These are phyloP conservation scores for Lithophane ornitopus DNA, from an alignment of 2,888 invertebrate genomes.

Conservation along the genomic window DNA sequence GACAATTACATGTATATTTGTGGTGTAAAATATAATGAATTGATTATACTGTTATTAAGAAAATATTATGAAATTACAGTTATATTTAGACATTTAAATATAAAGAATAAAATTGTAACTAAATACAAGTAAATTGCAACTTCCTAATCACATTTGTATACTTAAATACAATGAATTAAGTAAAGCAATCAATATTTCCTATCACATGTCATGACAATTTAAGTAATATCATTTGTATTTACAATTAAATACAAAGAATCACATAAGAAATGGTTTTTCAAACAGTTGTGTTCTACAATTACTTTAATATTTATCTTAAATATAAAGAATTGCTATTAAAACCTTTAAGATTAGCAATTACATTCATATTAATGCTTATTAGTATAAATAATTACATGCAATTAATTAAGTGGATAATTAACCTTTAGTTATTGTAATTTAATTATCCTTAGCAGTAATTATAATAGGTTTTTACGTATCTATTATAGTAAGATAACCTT, in stretches of 20 bases:
- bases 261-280: constrained; percentile 16
- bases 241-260: constrained; percentile 53
- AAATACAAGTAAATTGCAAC: constrained; percentile 12
- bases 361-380: constrained; percentile 50
- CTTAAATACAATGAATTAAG: constrained; percentile 35
- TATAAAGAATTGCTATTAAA: constrained; percentile 41
- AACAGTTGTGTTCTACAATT: constrained; percentile 19
- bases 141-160: constrained; percentile 26
- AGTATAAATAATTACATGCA: constrained; percentile 58
- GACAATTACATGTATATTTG: constrained; percentile 49
- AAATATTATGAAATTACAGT: constrained; percentile 23
- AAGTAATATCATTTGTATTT: constrained; percentile 50
- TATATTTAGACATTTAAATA: constrained; percentile 53
- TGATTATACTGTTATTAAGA: constrained; percentile 11
- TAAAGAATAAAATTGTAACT: constrained; percentile 39
- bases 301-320: constrained; percentile 45
- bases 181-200: constrained; percentile 1
- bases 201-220: constrained; percentile 3
- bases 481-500: constrained; percentile 49
- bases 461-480: constrained; percentile 30
- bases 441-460: constrained; percentile 12
- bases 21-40: constrained; percentile 52
- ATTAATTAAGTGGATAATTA: constrained; percentile 16
- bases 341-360: constrained; percentile 40
- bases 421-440: constrained; percentile 26